Percentiles rank a stretch among this genome's conserved stretches.
phyloP scores from a whole-genome alignment of 2,888 invertebrate species.

The Adelognathus sp. region DNA sequence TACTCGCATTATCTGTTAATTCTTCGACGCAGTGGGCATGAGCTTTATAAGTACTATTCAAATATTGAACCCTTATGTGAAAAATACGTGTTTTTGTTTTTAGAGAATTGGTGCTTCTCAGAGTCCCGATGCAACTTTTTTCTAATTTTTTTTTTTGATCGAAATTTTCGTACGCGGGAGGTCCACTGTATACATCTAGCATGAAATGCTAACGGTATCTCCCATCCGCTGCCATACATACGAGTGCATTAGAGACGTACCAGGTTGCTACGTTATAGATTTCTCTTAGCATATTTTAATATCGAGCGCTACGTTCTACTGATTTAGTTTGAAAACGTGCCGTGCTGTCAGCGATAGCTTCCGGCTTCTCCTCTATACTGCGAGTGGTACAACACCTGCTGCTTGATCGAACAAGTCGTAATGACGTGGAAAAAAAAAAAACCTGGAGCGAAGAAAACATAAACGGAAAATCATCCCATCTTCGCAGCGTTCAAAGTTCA shows the following conservation, averaged over 20 bases:
- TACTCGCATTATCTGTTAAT: too few relatives aligned
- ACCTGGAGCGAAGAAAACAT: not conserved
- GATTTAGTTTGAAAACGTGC: slow-evolving; percentile 74
- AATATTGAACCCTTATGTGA: too few relatives aligned
- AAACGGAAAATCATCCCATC: not conserved
- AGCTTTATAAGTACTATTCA: too few relatives aligned
- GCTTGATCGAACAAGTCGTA: slow-evolving; percentile 3
- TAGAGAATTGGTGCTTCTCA: too few relatives aligned
- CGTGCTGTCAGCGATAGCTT: not conserved
- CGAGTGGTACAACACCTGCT: not conserved
- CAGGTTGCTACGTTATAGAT: slow-evolving; percentile 72
- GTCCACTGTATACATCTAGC: not conserved
- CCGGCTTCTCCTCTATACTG: not conserved
- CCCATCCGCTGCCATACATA: slow-evolving; percentile 69
- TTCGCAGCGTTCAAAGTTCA: slow-evolving; percentile 9
- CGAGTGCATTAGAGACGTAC: slow-evolving; percentile 71
- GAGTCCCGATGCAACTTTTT: too few relatives aligned
- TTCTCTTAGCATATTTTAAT: slow-evolving; percentile 75
- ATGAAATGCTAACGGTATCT: slow-evolving; percentile 64
- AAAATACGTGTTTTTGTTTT: too few relatives aligned
- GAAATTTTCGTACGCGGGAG: not conserved
- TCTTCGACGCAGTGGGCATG: too few relatives aligned
- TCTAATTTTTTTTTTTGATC: not conserved
- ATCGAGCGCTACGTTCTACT: slow-evolving; percentile 65
- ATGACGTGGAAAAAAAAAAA: slow-evolving; percentile 18